Conservation (phyloP, 2,888 invertebrate species). For the Rhodophaea formosa region DNA sequence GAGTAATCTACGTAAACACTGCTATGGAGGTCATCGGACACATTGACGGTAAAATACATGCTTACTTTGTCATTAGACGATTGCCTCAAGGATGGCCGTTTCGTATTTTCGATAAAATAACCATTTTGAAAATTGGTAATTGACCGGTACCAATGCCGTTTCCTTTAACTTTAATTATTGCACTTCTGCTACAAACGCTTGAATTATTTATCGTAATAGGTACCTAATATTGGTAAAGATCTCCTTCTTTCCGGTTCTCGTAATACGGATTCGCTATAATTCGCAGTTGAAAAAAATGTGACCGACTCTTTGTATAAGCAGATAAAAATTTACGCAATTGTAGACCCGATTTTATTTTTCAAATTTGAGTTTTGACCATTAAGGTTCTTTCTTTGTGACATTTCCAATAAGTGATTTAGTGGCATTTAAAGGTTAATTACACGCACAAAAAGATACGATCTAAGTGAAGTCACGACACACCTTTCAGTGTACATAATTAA, state of each 20-base stretch:
- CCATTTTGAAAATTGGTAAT: neutral
- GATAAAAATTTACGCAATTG: too few relatives aligned
- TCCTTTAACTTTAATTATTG: neutral
- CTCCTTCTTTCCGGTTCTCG: too few relatives aligned
- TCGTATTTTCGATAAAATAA: conserved; percentile 3
- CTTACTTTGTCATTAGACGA: conserved; percentile 32
- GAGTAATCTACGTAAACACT: conserved; percentile 46
- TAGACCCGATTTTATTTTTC: too few relatives aligned
- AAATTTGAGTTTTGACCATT: too few relatives aligned
- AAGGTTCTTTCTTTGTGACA: conserved; percentile 24
- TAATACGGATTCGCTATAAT: too few relatives aligned
- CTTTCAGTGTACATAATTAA: neutral
- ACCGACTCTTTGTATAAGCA: too few relatives aligned
- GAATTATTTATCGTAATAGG: neutral
- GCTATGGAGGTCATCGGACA: conserved; percentile 40
- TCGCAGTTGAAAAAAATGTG: too few relatives aligned
- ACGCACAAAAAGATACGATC: conserved; percentile 28
- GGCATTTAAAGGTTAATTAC: conserved; percentile 54
- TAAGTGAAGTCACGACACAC: conserved; percentile 36
- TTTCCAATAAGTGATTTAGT: conserved; percentile 34
- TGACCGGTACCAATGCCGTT: neutral
- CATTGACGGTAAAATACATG: conserved; percentile 26
- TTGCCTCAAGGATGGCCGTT: conserved; percentile 21
- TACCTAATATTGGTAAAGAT: too few relatives aligned
- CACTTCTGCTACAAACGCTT: neutral